Conservation (phyloP, 1,140 invertebrate species). For the Drosophila simulans region DNA sequence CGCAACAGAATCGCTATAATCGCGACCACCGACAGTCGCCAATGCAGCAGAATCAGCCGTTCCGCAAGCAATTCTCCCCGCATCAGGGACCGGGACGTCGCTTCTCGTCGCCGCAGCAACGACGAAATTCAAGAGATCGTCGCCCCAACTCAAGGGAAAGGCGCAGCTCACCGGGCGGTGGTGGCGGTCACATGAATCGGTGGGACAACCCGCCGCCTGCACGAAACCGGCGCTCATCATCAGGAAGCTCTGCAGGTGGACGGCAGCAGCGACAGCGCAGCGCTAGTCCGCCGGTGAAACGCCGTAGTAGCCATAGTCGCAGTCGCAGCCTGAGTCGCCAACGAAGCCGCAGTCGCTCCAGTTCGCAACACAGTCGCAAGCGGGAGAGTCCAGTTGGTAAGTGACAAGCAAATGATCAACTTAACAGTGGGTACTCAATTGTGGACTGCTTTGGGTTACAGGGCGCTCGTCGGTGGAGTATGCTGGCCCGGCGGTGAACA, state of each 20-base stretch:
- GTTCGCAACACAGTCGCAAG: slow-evolving; percentile 48
- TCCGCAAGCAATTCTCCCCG: slow-evolving; percentile 77
- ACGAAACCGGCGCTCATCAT: slow-evolving; percentile 30
- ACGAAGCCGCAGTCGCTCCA: slow-evolving; percentile 65
- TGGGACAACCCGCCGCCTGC: slow-evolving; percentile 56
- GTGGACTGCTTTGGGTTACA: slow-evolving; percentile 13
- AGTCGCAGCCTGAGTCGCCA: slow-evolving; percentile 34
- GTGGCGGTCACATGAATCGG: slow-evolving; percentile 33
- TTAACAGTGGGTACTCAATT: background rate
- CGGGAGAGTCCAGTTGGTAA: slow-evolving; percentile 48
- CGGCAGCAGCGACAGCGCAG: slow-evolving; percentile 47
- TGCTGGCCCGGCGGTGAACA: slow-evolving; percentile 69
- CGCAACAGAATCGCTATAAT: slow-evolving; percentile 64
- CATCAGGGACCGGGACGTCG: slow-evolving; percentile 51
- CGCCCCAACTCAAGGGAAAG: slow-evolving; percentile 66
- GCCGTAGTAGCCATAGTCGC: slow-evolving; percentile 41
- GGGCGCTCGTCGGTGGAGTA: slow-evolving; percentile 74
- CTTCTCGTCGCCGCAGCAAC: slow-evolving; percentile 59
- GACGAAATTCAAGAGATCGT: slow-evolving; percentile 39
- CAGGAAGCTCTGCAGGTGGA: slow-evolving; percentile 37
- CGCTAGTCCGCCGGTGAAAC: slow-evolving; percentile 44
- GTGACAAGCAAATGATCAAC: background rate
- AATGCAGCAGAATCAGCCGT: slow-evolving; percentile 58
- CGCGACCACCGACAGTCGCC: slow-evolving; percentile 75
- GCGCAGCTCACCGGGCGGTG: slow-evolving; percentile 52